These are phyloP conservation scores for Plemyria rubiginata DNA, from an alignment of 2,888 invertebrate genomes.

Conservation along the genomic window DNA sequence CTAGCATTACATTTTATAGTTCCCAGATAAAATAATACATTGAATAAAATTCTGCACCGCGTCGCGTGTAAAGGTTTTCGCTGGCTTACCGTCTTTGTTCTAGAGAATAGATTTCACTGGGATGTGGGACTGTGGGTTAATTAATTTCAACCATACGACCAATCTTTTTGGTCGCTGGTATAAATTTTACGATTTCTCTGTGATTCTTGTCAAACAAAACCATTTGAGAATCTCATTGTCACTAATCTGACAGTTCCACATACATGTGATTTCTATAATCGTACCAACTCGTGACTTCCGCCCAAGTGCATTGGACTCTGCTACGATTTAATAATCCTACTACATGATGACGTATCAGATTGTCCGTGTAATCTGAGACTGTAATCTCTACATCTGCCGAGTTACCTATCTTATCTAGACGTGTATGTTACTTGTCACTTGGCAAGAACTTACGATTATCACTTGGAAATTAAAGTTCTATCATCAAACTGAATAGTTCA, in stretches of 20 bases:
- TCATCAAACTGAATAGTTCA: background rate
- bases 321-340: slow-evolving; percentile 16
- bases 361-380: slow-evolving; percentile 25
- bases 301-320: slow-evolving; percentile 18
- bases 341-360: slow-evolving; percentile 22
- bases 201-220: background rate
- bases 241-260: background rate
- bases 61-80: too few species aligned
- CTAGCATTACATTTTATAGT: too few species aligned
- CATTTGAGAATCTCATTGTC: background rate
- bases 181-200: background rate
- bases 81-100: too few species aligned
- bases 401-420: slow-evolving; percentile 17
- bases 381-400: slow-evolving; percentile 23
- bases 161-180: too few species aligned
- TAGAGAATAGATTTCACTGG: too few species aligned
- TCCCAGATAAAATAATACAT: too few species aligned
- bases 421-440: slow-evolving; percentile 20
- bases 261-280: background rate
- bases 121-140: too few species aligned
- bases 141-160: too few species aligned
- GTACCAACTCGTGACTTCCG: slow-evolving; percentile 3
- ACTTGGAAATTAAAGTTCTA: slow-evolving; percentile 2
- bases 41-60: too few species aligned
- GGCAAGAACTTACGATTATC: slow-evolving; percentile 8